A percentile compares a stretch with the other conserved stretches of the same genome.
Conservation (phyloP, 2,888 invertebrate species). For the Rambutsinella grinnellia region DNA sequence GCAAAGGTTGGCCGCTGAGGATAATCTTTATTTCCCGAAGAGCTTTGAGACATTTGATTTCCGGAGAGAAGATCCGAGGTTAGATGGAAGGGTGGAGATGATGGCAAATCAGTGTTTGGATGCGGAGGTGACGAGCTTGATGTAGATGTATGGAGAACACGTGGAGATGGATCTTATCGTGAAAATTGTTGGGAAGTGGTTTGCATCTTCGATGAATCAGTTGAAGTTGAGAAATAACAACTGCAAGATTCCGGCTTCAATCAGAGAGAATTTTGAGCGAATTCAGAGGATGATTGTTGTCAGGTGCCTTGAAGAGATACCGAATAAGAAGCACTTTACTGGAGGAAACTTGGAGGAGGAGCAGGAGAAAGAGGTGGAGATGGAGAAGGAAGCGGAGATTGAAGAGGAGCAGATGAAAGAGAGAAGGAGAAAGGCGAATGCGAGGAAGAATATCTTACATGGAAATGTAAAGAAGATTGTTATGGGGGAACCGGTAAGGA, state of each 20-base stretch:
- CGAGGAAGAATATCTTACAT: neutral
- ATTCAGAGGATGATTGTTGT: neutral
- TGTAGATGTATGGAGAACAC: conserved; percentile 23
- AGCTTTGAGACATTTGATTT: neutral
- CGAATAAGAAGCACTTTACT: conserved; percentile 2
- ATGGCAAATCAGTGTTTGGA: conserved; percentile 21
- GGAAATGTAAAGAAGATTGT: neutral
- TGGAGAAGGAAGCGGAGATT: conserved; percentile 13
- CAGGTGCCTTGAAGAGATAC: conserved; percentile 2
- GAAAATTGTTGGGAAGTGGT: conserved; percentile 19
- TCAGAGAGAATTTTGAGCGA: neutral
- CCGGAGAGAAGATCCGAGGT: neutral
- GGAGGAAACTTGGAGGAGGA: conserved; percentile 28
- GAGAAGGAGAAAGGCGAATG: neutral
- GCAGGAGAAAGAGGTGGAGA: conserved; percentile 24
- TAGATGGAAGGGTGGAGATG: neutral
- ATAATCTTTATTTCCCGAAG: conserved; percentile 9
- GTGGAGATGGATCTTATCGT: neutral
- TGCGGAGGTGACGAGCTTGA: conserved; percentile 30
- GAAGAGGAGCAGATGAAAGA: conserved; percentile 14
- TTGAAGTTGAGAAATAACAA: neutral
- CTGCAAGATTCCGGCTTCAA: neutral
- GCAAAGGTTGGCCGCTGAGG: conserved; percentile 11
- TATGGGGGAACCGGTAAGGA: neutral
- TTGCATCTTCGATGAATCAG: neutral